Percentiles rank a stretch among this genome's conserved stretches.
Evolutionary conservation across 2,113 vertebrate species (phyloP).

Genomic region (Etheostoma spectabile): DNA sequence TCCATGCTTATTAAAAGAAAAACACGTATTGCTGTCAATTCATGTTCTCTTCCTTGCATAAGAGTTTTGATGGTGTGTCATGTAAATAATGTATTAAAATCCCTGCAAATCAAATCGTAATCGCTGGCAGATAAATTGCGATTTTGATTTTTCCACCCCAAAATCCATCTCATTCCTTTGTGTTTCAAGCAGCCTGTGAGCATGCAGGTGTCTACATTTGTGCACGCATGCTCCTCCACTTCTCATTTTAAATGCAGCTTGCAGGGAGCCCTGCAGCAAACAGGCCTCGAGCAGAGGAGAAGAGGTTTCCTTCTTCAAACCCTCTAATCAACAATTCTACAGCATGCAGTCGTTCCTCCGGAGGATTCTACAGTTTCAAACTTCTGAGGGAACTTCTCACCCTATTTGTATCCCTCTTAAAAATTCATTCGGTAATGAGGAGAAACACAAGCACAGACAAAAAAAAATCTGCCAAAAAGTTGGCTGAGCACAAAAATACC

Average conservation of each 20-base stretch:
- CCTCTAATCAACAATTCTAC: constrained; percentile 52
- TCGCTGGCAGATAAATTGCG: too few relatives aligned
- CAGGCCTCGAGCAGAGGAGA: constrained; percentile 48
- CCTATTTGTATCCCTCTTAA: constrained; percentile 25
- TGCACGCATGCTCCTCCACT: constrained; percentile 7
- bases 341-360: constrained; percentile 21
- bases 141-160: too few relatives aligned
- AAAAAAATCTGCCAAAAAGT: constrained; percentile 32
- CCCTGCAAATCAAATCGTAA: too few relatives aligned
- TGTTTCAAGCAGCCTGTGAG: not conserved
- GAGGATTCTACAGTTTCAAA: constrained; percentile 27
- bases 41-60: too few relatives aligned
- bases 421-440: constrained; percentile 42
- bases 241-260: constrained; percentile 64
- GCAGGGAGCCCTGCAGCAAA: constrained; percentile 64
- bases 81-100: too few relatives aligned
- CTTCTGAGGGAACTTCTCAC: constrained; percentile 31
- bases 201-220: not conserved
- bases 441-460: not conserved
- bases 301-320: constrained; percentile 47
- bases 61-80: too few relatives aligned
- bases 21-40: too few relatives aligned
- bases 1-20: too few relatives aligned
- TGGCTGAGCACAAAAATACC: constrained; percentile 50
- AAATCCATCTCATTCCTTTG: not conserved